Base-by-base conservation (phyloP, 2,888 invertebrate species). In the Macropis europaea region DNA sequence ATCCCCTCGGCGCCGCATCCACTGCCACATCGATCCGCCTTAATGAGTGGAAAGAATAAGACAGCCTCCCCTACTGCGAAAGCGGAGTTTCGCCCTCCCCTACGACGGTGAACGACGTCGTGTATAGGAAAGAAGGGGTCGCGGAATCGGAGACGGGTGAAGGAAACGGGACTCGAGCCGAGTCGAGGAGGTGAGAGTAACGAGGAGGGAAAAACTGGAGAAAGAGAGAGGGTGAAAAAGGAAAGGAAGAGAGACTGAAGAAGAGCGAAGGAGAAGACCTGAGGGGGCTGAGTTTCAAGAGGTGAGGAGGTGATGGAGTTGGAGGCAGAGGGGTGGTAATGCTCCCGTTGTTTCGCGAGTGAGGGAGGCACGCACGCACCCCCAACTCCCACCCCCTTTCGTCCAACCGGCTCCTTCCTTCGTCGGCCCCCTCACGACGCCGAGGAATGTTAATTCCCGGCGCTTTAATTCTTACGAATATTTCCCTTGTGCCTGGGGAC, bases 31-130 rank as follows among this genome's bases (percentile, higher is more conserved):
- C 90, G 90, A 89, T 89, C 90, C 89, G 87, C 89, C 88, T 90
- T 90, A 89, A 90, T 89, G 89, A 89, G 89, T 89, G 89, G 88
- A 89, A 90, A 89, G 89, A 90, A 90, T 89, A 89, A 89, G 89
- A 89, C 88, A 88, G 88, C 87, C 83, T 82, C 82, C 83, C 83
- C 84, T 81, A 73, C 82, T 79, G 70, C 79, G 74, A 79, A 63
- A 78, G 61, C 81, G 73, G 80, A 78, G 80, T 81, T 75, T 83
- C 82, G 64, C 77, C 83, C 79, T 82, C 82, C 70, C 79, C 81
- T 81, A 70, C 76, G 73, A 77, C 77, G 78, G 53, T 64, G 78
- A 74, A 64, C 78, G 78, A 70, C 81, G 81, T 72, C 76, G 81
- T 79, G 79, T 84, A 84, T 79, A 84, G 79, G 77, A 85, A 85